phyloP scores from a whole-genome alignment of 2,113 vertebrate genomes.

The Platysteira castanea region DNA sequence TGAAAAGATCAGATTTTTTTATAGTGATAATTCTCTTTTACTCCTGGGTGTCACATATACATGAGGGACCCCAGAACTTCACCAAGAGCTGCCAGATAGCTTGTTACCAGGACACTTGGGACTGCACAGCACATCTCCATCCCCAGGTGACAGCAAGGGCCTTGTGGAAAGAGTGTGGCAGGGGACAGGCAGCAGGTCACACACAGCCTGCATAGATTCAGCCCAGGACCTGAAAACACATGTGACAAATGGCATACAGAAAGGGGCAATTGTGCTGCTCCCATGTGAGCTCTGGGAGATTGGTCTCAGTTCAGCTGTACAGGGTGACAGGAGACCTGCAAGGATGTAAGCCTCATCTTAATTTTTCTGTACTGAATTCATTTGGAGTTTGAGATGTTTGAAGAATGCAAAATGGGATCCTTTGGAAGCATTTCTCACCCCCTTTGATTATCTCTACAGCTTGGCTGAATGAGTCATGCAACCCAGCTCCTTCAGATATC shows the following conservation, averaged over 20 bases:
- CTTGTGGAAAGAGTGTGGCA: neutral
- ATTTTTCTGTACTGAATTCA: neutral
- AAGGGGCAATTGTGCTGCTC: neutral
- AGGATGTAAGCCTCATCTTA: neutral
- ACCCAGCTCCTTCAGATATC: neutral
- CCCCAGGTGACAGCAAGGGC: neutral
- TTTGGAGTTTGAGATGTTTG: neutral
- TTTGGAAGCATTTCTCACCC: neutral
- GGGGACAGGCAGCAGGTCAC: neutral
- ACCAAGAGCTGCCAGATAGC: neutral
- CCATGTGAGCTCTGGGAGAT: neutral
- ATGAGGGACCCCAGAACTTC: neutral
- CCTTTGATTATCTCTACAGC: neutral
- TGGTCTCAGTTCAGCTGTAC: neutral
- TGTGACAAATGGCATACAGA: neutral
- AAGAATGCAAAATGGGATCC: neutral
- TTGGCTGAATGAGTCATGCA: neutral
- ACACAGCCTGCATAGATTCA: neutral
- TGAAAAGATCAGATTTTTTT: constrained; percentile 27
- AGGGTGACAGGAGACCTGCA: neutral
- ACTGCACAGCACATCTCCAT: neutral
- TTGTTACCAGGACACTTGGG: neutral
- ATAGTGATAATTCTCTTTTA: constrained; percentile 34
- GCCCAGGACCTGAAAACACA: neutral
- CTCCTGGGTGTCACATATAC: neutral